Evolutionary conservation across 2,888 invertebrate species (phyloP), one percentile per base, ranked within the genome.

Genomic region (Argyresthia albistria): DNA sequence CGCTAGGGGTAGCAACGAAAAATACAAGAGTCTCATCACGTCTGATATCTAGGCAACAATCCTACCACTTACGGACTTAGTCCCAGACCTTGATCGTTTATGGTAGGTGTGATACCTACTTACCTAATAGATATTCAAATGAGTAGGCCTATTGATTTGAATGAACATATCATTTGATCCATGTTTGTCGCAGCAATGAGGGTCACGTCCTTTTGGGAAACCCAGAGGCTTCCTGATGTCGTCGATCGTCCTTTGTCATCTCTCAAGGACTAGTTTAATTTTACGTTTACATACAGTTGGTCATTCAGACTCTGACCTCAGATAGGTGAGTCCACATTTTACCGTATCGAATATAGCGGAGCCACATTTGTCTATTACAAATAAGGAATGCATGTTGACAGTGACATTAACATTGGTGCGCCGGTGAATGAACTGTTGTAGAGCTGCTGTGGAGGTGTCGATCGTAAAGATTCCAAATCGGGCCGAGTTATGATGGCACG

Each of bases 401-500:
- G 73, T 72, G 70, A 76, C 72, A 76, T 74, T 74, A 64, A 69
- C 60, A 72, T 74, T 70, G 61, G 59, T 61, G 60, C 62, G 60
- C 56, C 77, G 81, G 82, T 82, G 80, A 83, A 83, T 76, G 83
- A 86, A 83, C 86, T 69, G 69, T 60, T 66, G 70, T 71, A 66
- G 70, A 80, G 25, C 25, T 25, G 25, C 6, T 25, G 83, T 81
- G 84, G 82, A 80, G 84, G 82, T 81, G 84, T 74, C 60, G 76
- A 70, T 80, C 81, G 76, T 82, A 82, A 81, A 80, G 74, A 70
- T 72, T 67, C 80, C 80, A 77, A 81, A 83, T 74, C 70, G 70
- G 81, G 78, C 74, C 74, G 73, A 65, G 65, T 64, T 25, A 58
- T 76, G 77, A 80, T 75, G 73, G 67, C 73, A 70, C 35, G 51